Conservation (phyloP, 2,113 vertebrate genomes). For the Ceyx cyanopectus region DNA sequence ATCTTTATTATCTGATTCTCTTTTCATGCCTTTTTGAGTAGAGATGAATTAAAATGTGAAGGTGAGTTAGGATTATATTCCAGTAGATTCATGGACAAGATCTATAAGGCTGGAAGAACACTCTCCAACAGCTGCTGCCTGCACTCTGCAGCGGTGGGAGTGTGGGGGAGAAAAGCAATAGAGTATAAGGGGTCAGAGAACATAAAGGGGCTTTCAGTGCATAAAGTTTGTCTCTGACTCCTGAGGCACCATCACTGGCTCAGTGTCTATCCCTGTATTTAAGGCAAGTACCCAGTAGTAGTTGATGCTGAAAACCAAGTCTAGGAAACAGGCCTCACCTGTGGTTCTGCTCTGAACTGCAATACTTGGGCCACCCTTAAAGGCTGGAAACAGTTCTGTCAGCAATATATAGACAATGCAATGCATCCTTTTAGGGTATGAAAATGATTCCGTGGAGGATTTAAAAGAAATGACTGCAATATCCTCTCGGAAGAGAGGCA, state of each 20-base stretch:
- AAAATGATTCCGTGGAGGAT: conserved; percentile 92
- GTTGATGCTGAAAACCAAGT: background rate
- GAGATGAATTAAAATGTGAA: background rate
- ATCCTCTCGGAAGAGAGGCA: conserved; percentile 93
- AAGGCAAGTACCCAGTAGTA: background rate
- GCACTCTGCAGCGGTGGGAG: background rate
- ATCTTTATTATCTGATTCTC: background rate
- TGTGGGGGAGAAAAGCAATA: background rate
- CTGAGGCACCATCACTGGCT: background rate
- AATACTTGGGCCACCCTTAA: background rate
- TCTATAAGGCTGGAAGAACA: background rate
- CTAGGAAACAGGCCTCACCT: background rate
- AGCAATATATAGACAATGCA: background rate
- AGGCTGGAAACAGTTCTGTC: background rate
- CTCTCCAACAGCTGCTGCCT: background rate
- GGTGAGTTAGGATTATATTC: background rate
- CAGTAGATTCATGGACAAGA: background rate
- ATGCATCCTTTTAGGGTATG: conserved; percentile 84
- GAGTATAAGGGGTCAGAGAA: background rate
- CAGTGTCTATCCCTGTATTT: background rate
- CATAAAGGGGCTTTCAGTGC: background rate
- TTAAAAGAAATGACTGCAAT: conserved; percentile 92
- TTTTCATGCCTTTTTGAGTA: background rate
- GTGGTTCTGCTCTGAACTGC: background rate
- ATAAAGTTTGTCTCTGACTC: background rate